Evolutionary conservation across 2,113 vertebrate species (phyloP).

Genomic region (Charadrius vociferus): DNA sequence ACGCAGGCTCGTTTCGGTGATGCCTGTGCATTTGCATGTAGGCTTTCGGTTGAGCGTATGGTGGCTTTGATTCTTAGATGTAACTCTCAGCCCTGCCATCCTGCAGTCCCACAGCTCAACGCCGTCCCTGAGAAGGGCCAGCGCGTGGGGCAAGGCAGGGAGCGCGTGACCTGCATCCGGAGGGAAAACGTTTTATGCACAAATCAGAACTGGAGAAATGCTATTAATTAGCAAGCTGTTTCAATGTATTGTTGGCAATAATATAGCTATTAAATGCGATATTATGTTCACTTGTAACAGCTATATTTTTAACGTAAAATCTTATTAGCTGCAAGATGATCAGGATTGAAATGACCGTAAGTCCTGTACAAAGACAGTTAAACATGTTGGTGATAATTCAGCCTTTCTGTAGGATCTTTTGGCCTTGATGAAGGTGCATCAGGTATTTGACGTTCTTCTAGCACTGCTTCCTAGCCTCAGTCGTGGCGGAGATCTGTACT

Average conservation of each 20-base stretch:
- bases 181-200: background rate
- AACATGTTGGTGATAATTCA: background rate
- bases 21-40: background rate
- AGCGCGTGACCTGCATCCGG: background rate
- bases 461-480: background rate
- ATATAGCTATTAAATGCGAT: background rate
- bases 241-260: background rate
- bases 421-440: background rate
- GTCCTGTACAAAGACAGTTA: background rate
- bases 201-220: background rate
- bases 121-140: background rate
- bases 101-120: fast-evolving
- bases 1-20: background rate
- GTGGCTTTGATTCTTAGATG: background rate
- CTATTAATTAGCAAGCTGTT: background rate
- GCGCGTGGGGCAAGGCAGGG: background rate
- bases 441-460: background rate
- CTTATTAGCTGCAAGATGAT: background rate
- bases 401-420: background rate
- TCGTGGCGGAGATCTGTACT: background rate
- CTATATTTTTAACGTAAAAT: background rate
- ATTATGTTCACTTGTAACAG: background rate
- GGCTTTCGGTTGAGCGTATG: background rate
- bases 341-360: background rate
- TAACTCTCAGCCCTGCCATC: background rate